Evolutionary conservation across 2,888 invertebrate genomes (phyloP), one percentile per base, ranked within the genome.

Genomic region (Ommatoiulus sabulosus): DNA sequence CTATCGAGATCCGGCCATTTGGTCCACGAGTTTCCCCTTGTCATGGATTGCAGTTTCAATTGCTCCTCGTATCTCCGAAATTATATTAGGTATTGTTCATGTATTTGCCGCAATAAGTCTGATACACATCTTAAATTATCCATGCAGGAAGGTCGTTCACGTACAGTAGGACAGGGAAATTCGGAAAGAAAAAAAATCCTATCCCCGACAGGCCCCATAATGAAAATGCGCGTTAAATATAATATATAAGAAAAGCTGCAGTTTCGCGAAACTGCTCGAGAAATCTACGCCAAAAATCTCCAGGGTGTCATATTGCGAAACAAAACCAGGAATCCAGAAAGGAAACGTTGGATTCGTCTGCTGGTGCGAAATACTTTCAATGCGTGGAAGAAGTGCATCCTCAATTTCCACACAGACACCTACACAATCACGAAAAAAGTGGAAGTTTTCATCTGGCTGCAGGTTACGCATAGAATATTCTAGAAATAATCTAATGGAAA

Each of bases 111-210:
- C 72, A 72, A 7, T 72, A 72, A 72, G 72, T 3, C 20, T 72
- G 72, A 72, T 72, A 72, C 72, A 24, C 72, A 72, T 72, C 72
- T 72, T 72, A 72, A 72, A 72, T 72, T 72, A 72, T 72, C 72
- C 72, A 72, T 72, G 72, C 72, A 24, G 20, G 24, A 72, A 72
- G 72, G 72, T 72, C 72, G 72, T 72, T 72, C 72, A 24, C 72
- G 24, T 72, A 72, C 5, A 7, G 4, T n/a, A n/a, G n/a, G n/a
- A n/a, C n/a, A 72, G 72, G 72, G 72, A 24, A 72, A 72, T 72
- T 72, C 72, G 8, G 72, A 24, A 72, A 8, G 72, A 24, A 72
- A 24, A 72, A 63, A 72, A 72, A 57, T 17, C 72, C 6, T 72
- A 72, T 72, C 72, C 72, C 72, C 72, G 24, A 72, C 8, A 72